Evolutionary conservation across 2,888 invertebrate species (phyloP).

Genomic region (Pteria penguin): DNA sequence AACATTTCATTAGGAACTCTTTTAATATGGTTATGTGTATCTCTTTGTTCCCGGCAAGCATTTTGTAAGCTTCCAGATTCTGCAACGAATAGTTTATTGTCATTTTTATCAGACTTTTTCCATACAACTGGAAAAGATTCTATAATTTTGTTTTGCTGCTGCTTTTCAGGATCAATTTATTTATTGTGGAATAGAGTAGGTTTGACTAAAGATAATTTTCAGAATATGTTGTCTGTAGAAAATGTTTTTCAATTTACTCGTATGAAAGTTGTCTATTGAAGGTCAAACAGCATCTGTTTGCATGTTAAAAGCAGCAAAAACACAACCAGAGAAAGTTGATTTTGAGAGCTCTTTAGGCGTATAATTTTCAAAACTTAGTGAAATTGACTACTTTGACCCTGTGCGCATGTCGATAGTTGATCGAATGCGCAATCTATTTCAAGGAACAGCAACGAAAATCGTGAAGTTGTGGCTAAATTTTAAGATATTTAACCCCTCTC

Average conservation of each 20-base stretch:
- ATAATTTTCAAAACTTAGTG: neutral
- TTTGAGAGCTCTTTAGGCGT: conserved; percentile 11
- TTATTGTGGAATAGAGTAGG: neutral
- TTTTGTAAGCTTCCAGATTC: conserved; percentile 13
- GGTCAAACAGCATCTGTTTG: neutral
- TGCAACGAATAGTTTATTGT: conserved; percentile 4
- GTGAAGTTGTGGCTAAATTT: conserved; percentile 23
- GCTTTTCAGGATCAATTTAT: conserved; percentile 8
- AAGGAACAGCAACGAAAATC: conserved; percentile 22
- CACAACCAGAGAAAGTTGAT: conserved; percentile 14
- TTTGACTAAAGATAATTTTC: conserved; percentile 1
- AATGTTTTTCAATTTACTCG: conserved; percentile 10
- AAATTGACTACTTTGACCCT: conserved; percentile 39
- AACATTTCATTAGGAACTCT: neutral
- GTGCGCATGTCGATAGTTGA: conserved; percentile 21
- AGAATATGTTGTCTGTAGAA: conserved; percentile 28
- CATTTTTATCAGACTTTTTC: conserved; percentile 15
- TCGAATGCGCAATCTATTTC: conserved; percentile 33
- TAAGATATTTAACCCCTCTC: conserved; percentile 8
- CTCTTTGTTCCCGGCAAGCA: conserved; percentile 13
- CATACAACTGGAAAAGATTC: neutral
- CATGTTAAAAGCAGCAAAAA: neutral
- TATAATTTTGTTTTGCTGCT: neutral
- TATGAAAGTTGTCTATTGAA: conserved; percentile 12
- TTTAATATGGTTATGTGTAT: conserved; percentile 14